Conservation (phyloP, 2,113 vertebrate species). For the Corythornis madagascariensis region DNA sequence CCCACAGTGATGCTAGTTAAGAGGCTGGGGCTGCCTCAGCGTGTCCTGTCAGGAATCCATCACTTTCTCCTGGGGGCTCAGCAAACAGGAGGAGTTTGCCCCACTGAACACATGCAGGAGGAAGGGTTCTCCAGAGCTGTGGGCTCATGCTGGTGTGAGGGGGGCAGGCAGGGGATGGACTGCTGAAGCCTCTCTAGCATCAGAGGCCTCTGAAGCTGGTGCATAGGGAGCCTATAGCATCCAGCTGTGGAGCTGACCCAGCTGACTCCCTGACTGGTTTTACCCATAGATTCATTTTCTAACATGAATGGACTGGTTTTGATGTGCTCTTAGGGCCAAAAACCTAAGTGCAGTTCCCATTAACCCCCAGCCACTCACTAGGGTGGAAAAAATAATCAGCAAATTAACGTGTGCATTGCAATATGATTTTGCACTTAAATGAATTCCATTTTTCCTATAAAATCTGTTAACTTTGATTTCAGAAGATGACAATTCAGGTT, state of each 20-base stretch:
- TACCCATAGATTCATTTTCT: not conserved
- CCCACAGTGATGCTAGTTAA: not conserved
- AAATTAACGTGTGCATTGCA: not conserved
- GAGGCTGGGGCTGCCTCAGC: not conserved
- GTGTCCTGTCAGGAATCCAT: not conserved
- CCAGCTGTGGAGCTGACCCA: not conserved
- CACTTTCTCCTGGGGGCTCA: not conserved
- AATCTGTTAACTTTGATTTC: not conserved
- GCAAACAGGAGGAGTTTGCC: not conserved
- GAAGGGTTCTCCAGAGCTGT: not conserved
- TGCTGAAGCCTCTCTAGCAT: not conserved
- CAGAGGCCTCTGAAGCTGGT: not conserved
- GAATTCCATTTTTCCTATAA: not conserved
- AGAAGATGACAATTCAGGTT: not conserved
- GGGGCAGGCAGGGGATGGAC: not conserved
- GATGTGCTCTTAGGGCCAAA: not conserved
- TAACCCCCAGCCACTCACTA: not conserved
- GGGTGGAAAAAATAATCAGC: not conserved
- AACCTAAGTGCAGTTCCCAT: not conserved
- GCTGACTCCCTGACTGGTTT: not conserved
- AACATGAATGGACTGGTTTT: not conserved
- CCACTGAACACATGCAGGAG: not conserved
- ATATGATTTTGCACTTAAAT: not conserved
- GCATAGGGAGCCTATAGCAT: not conserved
- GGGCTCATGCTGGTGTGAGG: not conserved